These are phyloP conservation scores for Channa argus DNA, from an alignment of 2,113 vertebrate genomes.

Conservation along the genomic window DNA sequence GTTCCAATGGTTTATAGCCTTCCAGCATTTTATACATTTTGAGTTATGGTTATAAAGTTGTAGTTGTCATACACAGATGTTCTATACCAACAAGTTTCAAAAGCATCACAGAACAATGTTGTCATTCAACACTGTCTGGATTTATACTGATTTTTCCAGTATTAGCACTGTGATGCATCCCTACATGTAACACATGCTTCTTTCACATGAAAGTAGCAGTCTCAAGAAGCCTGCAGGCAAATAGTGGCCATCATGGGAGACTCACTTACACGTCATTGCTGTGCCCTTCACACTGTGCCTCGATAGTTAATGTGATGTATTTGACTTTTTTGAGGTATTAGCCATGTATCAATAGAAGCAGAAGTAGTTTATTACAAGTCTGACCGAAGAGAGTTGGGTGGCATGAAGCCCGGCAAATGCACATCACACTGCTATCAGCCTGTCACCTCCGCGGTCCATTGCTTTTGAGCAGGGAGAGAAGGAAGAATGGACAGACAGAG, in stretches of 20 bases:
- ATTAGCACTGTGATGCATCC: background rate
- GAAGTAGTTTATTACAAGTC: constrained; percentile 63
- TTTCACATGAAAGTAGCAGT: constrained; percentile 13
- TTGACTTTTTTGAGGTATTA: constrained; percentile 69
- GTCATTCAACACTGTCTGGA: no score
- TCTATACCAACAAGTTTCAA: no score
- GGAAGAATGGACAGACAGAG: constrained; percentile 13
- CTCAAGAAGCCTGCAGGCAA: constrained; percentile 15
- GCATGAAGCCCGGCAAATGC: constrained; percentile 43
- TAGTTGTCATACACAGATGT: no score
- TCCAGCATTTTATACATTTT: no score
- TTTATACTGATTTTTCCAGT: background rate
- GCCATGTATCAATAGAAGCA: constrained; percentile 68
- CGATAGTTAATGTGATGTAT: constrained; percentile 71
- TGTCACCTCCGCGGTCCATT: constrained; percentile 58
- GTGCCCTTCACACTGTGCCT: background rate
- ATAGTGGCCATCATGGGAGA: background rate
- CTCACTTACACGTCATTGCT: constrained; percentile 11
- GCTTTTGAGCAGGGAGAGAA: constrained; percentile 33
- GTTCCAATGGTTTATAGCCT: no score
- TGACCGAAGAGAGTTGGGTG: constrained; percentile 65
- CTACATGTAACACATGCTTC: background rate
- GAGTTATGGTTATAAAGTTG: no score
- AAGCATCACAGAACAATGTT: no score
- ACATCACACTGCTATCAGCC: constrained; percentile 51